Percentiles rank a stretch among this genome's conserved stretches.
Evolutionary conservation across 2,888 invertebrate species (phyloP).

Genomic region (Elegia similella): DNA sequence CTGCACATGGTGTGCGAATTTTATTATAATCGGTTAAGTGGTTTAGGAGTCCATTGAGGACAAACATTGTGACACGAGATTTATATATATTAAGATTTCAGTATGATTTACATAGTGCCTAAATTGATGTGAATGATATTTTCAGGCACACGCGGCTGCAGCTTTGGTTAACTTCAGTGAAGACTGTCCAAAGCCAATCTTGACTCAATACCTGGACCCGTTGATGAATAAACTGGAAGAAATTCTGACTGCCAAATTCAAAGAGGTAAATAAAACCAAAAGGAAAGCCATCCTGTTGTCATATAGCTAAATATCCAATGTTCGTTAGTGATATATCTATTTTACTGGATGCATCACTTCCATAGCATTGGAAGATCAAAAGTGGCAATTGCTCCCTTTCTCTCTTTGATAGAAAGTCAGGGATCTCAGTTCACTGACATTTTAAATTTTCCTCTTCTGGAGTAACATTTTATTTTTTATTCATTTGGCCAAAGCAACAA

Average conservation of each 20-base stretch:
- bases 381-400: conserved; percentile 72
- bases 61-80: too few relatives aligned
- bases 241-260: conserved; percentile 95
- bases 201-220: conserved; percentile 93
- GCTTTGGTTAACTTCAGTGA: conserved; percentile 99
- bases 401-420: conserved; percentile 53
- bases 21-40: too few relatives aligned
- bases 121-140: neutral
- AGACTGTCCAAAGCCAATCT: conserved; percentile 97
- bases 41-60: too few relatives aligned
- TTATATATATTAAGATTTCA: too few relatives aligned
- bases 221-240: conserved; percentile 95
- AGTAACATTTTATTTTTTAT: too few relatives aligned
- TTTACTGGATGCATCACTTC: conserved; percentile 59
- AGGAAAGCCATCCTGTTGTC: too few relatives aligned
- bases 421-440: conserved; percentile 76
- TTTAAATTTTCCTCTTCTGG: too few relatives aligned
- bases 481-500: too few relatives aligned
- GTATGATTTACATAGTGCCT: too few relatives aligned
- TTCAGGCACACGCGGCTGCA: conserved; percentile 89
- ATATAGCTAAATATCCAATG: conserved; percentile 50
- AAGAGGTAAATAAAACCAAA: conserved; percentile 83
- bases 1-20: too few relatives aligned
- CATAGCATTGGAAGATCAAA: conserved; percentile 76
- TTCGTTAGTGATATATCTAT: conserved; percentile 72